These are phyloP conservation scores for Cyprinella venusta DNA, from an alignment of 2,797 vertebrate species.

Conservation along the genomic window DNA sequence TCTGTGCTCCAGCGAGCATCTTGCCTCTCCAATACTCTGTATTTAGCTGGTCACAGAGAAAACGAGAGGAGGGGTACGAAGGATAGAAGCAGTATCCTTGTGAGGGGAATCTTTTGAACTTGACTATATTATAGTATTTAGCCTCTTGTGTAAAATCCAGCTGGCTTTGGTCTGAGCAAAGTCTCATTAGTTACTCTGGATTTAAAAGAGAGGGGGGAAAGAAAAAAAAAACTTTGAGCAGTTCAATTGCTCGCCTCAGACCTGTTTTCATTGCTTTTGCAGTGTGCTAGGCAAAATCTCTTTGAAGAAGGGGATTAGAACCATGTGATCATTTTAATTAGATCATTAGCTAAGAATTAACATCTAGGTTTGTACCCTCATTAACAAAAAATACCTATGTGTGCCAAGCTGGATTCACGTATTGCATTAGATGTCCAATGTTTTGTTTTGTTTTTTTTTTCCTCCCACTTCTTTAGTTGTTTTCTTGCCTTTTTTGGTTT, in stretches of 20 bases:
- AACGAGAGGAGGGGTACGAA: constrained; percentile 22
- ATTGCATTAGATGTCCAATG: constrained; percentile 53
- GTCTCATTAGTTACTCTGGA: constrained; percentile 69
- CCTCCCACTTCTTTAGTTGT: constrained; percentile 41
- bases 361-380: constrained; percentile 77
- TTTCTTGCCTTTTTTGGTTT: constrained; percentile 62
- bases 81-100: constrained; percentile 58
- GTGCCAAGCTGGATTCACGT: constrained; percentile 70
- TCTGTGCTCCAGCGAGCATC: constrained; percentile 64
- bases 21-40: constrained; percentile 62
- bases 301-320: constrained; percentile 80
- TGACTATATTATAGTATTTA: constrained; percentile 66
- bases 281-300: constrained; percentile 63
- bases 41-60: constrained; percentile 49
- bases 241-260: constrained; percentile 68
- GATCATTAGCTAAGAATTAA: constrained; percentile 80
- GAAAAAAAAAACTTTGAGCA: constrained; percentile 60
- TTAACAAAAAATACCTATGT: constrained; percentile 73
- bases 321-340: constrained; percentile 82
- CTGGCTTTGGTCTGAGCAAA: constrained; percentile 68
- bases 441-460: constrained; percentile 45
- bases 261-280: constrained; percentile 66
- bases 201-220: constrained; percentile 52
- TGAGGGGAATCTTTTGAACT: constrained; percentile 68
- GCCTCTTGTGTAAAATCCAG: constrained; percentile 66